These are phyloP conservation scores for Campopleginae sp. DNA, from an alignment of 2,888 invertebrate species.

Conservation along the genomic window DNA sequence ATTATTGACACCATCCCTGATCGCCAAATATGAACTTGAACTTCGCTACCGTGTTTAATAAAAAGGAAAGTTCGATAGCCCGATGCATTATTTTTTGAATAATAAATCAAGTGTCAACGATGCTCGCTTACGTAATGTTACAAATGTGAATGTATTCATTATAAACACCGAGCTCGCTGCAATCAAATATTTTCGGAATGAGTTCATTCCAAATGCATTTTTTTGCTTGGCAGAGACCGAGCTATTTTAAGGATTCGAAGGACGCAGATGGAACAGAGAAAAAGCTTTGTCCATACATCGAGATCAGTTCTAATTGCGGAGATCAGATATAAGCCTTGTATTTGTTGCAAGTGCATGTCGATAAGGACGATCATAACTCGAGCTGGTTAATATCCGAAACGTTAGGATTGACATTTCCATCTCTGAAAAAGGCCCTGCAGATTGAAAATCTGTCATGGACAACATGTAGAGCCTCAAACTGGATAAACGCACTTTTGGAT, in stretches of 20 bases:
- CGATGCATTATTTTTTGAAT: constrained; percentile 16
- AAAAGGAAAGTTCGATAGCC: neutral
- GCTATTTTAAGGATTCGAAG: neutral
- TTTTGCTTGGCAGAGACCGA: neutral
- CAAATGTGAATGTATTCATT: constrained; percentile 8
- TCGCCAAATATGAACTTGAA: neutral
- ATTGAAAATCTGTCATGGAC: neutral
- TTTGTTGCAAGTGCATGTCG: neutral
- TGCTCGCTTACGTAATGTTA: neutral
- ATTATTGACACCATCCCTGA: neutral
- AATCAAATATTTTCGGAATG: neutral
- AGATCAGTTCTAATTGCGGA: neutral
- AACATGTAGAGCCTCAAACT: neutral
- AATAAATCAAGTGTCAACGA: constrained; percentile 25
- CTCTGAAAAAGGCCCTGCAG: neutral
- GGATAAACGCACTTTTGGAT: neutral
- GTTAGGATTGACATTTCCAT: neutral
- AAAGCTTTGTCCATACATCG: neutral
- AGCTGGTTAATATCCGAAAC: neutral
- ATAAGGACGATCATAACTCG: neutral
- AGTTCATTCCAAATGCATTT: neutral
- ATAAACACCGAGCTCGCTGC: neutral
- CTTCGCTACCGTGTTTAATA: constrained; percentile 18
- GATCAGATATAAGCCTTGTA: neutral
- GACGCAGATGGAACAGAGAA: neutral